Conservation (phyloP, 1,140 invertebrate species). For the Anastatus disparis region DNA sequence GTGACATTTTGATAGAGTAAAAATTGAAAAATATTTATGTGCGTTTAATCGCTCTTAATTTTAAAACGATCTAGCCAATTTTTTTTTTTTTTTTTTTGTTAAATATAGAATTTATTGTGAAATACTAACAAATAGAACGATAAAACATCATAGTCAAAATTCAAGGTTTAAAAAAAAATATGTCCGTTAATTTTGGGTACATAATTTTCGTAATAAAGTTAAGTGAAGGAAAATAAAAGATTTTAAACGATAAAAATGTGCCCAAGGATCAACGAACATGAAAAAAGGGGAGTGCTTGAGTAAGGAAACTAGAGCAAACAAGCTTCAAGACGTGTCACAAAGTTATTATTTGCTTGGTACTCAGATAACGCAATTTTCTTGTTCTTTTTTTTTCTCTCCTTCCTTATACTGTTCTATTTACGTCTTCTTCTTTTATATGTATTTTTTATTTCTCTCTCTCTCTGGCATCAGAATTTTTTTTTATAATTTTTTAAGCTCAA, state of each 20-base stretch:
- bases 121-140: no score
- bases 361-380: constrained; percentile 56
- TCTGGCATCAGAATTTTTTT: constrained; percentile 6
- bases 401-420: constrained; percentile 1
- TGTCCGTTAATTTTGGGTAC: not conserved
- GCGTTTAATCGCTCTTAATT: no score
- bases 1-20: no score
- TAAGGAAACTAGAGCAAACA: constrained; percentile 66
- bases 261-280: constrained; percentile 50
- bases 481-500: no score
- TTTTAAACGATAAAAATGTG: constrained; percentile 7
- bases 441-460: constrained; percentile 7
- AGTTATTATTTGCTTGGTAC: constrained; percentile 60
- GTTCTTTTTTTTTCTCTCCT: constrained; percentile 37
- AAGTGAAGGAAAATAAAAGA: constrained; percentile 1
- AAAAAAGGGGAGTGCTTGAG: constrained; percentile 53
- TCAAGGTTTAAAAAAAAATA: constrained; percentile 4
- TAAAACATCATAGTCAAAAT: no score
- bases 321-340: constrained; percentile 49
- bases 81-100: no score
- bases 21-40: no score
- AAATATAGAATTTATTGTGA: no score
- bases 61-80: no score
- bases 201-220: not conserved
- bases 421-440: not conserved